Base-by-base conservation (phyloP, 2,888 invertebrate species). In the Diplazon laetatorius region DNA sequence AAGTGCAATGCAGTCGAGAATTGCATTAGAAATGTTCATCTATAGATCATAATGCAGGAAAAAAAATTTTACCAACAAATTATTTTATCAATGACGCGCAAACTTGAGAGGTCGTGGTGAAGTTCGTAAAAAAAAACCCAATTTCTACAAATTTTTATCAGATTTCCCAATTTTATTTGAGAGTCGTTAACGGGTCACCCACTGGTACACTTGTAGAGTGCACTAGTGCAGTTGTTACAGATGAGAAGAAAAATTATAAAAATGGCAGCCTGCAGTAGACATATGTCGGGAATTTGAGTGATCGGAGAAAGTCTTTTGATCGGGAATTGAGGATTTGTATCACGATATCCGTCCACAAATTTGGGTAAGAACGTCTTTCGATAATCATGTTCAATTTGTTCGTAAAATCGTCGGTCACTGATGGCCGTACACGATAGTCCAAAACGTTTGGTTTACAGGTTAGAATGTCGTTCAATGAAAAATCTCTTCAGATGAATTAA, bases 221-320 rank as follows among this genome's bases (percentile, higher is more conserved):
- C 48, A 3, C 10, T 8, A 6, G 9, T 44, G 18, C 30, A 44
- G 39, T 5, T 22, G 44, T 9, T 59, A 25, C 16, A 50, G 35
- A 14, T 20, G 30, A n/a, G n/a, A 14, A 10, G 1, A 60, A 52
- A 35, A 71, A 59, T 55, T 70, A 71, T 57, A 76, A 76, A 80
- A 55, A 80, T 80, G 82, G 78, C 80, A 44, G n/a, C 63, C 57
- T 22, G 44, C 39, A 63, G 74, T 71, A 78, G 78, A 78, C 82
- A 80, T 82, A 82, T 76, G 82, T 68, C 55, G 8, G 37, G 46
- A 44, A 59, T 68, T 73, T 65, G n/a, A 35, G 50, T 65, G 30
- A 52, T 39, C 2, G 30, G 35, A 57, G 57, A 69, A 42, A 60
- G n/a, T 30, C 35, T 35, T 39, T 46, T 48, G 62, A 22, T 42